A percentile compares a stretch with the other conserved stretches of the same genome.
Conservation (phyloP, 2,888 invertebrate genomes). For the Anthrax anthrax region DNA sequence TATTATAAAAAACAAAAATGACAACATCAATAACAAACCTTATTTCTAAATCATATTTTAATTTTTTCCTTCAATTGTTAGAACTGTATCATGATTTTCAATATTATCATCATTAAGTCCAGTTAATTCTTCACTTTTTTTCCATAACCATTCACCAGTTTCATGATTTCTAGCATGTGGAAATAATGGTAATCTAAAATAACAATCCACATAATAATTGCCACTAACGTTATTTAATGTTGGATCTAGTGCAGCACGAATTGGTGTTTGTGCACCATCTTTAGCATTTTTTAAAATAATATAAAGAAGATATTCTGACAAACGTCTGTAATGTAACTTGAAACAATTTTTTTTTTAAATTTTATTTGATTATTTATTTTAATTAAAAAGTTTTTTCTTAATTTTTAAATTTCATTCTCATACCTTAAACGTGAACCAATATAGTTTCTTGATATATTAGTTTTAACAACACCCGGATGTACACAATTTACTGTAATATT, state of each 20-base stretch:
- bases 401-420: no score
- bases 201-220: slow-evolving; percentile 42
- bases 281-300: slow-evolving; percentile 23
- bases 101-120: no score
- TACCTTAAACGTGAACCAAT: not conserved
- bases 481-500: slow-evolving; percentile 48
- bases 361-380: no score
- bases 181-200: slow-evolving; percentile 33
- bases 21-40: no score
- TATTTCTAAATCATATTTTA: no score
- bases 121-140: slow-evolving; percentile 29
- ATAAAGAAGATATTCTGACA: not conserved
- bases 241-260: slow-evolving; percentile 29
- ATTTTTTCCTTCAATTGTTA: no score
- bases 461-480: slow-evolving; percentile 54
- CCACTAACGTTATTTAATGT: slow-evolving; percentile 23
- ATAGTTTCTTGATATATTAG: slow-evolving; percentile 33
- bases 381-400: no score
- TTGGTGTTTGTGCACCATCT: slow-evolving; percentile 29
- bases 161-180: slow-evolving; percentile 39
- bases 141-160: slow-evolving; percentile 47
- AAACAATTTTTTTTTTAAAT: no score
- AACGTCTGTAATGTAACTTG: not conserved
- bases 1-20: no score
- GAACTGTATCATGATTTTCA: no score